Percentiles rank a stretch among this genome's conserved stretches.
These are phyloP conservation scores for Mantis religiosa DNA, from an alignment of 2,888 invertebrate genomes.

Conservation along the genomic window DNA sequence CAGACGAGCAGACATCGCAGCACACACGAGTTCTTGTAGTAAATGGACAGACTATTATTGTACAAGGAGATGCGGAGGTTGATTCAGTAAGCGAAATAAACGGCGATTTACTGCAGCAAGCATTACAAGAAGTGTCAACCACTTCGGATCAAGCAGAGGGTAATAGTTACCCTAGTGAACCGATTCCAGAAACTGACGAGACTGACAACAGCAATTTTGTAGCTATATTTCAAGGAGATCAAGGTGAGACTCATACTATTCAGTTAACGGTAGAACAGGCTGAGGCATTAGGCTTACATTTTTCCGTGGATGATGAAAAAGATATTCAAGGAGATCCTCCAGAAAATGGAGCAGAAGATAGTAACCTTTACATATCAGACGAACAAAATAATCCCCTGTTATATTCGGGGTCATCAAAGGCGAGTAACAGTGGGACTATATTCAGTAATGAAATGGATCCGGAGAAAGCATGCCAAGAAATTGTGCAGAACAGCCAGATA, in stretches of 20 bases:
- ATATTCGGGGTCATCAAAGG: conserved; percentile 16
- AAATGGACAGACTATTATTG: conserved; percentile 32
- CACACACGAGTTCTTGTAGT: conserved; percentile 32
- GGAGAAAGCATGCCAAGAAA: not conserved
- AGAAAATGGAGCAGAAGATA: not conserved
- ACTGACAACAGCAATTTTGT: conserved; percentile 19
- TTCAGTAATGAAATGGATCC: conserved; percentile 15
- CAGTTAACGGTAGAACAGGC: conserved; percentile 43
- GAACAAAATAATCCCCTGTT: conserved; percentile 13
- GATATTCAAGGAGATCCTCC: not conserved
- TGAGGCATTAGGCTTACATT: conserved; percentile 42
- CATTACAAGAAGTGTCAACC: conserved; percentile 28
- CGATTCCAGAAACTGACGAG: conserved; percentile 4
- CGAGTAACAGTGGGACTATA: conserved; percentile 16
- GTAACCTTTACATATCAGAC: conserved; percentile 14
- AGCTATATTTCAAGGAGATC: conserved; percentile 27
- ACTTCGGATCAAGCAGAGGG: conserved; percentile 16
- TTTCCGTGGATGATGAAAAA: conserved; percentile 37
- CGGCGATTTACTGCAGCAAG: conserved; percentile 31
- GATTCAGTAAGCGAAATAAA: conserved; percentile 30
- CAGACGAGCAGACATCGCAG: conserved; percentile 29
- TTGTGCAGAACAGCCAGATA: not conserved
- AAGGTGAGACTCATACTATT: conserved; percentile 40
- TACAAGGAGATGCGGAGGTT: conserved; percentile 28
- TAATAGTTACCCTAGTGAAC: not conserved